Percentiles rank a stretch among this genome's conserved stretches.
These are phyloP conservation scores for Trematomus loennbergii DNA, from an alignment of 2,113 vertebrate genomes.

Conservation along the genomic window DNA sequence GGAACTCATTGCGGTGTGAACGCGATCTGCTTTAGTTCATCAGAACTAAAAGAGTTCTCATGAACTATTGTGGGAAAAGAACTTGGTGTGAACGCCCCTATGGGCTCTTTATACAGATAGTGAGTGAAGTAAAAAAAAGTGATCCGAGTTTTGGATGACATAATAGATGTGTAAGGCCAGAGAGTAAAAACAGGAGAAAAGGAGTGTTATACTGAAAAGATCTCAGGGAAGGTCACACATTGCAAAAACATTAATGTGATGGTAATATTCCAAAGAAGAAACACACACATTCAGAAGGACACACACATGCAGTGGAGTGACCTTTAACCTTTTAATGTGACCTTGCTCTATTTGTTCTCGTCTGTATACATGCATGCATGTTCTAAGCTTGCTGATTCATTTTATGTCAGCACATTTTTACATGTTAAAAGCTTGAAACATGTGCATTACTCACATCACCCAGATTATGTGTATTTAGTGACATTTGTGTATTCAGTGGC, in stretches of 20 bases:
- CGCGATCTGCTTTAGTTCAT: too few relatives aligned
- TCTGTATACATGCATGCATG: slow-evolving; percentile 38
- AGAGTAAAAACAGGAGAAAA: slow-evolving; percentile 22
- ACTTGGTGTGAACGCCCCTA: too few relatives aligned
- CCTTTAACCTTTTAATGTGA: slow-evolving; percentile 7
- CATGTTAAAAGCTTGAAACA: slow-evolving; percentile 17
- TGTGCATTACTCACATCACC: background rate
- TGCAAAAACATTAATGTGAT: background rate
- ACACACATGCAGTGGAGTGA: slow-evolving; percentile 45
- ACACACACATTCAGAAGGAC: background rate
- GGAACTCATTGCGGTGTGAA: too few relatives aligned
- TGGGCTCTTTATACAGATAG: background rate
- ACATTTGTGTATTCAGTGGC: background rate
- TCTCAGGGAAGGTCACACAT: slow-evolving; percentile 17
- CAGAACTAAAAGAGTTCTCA: too few relatives aligned
- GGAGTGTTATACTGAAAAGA: slow-evolving; percentile 4
- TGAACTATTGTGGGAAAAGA: too few relatives aligned
- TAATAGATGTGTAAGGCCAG: background rate
- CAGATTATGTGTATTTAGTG: background rate
- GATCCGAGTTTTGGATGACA: background rate
- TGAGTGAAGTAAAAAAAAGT: too few relatives aligned
- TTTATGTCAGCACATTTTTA: background rate
- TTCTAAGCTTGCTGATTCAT: background rate
- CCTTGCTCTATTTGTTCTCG: background rate
- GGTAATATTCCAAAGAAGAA: slow-evolving; percentile 1